These are phyloP conservation scores for Umimayanthus kanabou DNA, from an alignment of 92 coral and sea anemone species.

Conservation along the genomic window DNA sequence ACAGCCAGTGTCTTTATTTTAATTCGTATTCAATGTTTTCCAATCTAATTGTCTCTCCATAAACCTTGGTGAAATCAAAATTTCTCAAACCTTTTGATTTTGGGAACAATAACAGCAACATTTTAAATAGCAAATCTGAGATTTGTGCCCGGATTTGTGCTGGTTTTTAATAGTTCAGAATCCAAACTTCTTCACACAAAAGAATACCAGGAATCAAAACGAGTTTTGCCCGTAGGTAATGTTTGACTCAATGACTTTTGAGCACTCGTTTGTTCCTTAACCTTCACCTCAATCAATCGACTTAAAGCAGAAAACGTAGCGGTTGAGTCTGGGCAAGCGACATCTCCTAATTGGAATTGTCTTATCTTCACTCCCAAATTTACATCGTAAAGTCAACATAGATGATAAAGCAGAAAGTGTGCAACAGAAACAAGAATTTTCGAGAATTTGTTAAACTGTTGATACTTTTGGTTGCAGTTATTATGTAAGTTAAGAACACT, in stretches of 20 bases:
- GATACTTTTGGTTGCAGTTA: slow-evolving; percentile 39
- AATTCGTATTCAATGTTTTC: slow-evolving; percentile 41
- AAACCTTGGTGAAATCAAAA: slow-evolving; percentile 21
- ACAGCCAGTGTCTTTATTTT: slow-evolving; percentile 39
- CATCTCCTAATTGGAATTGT: not conserved
- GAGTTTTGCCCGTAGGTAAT: slow-evolving; percentile 39
- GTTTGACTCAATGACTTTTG: slow-evolving; percentile 21
- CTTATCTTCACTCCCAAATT: not conserved
- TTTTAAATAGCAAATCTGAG: slow-evolving; percentile 16
- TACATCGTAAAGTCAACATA: not conserved
- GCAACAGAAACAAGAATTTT: slow-evolving; percentile 37
- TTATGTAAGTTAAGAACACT: slow-evolving; percentile 25
- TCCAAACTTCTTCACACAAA: slow-evolving; percentile 18
- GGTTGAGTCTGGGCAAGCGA: not conserved
- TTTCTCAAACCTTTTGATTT: slow-evolving; percentile 4
- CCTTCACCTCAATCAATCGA: not conserved
- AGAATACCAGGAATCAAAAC: not conserved
- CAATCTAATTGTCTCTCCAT: slow-evolving; percentile 34
- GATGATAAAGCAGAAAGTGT: not conserved
- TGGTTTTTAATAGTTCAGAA: not conserved
- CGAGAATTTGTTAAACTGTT: slow-evolving; percentile 31
- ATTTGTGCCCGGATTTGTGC: not conserved
- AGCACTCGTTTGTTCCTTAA: not conserved
- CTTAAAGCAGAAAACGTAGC: not conserved
- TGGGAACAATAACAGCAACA: slow-evolving; percentile 9